phyloP scores from a whole-genome alignment of 2,113 vertebrate species.

The Panurus biarmicus region DNA sequence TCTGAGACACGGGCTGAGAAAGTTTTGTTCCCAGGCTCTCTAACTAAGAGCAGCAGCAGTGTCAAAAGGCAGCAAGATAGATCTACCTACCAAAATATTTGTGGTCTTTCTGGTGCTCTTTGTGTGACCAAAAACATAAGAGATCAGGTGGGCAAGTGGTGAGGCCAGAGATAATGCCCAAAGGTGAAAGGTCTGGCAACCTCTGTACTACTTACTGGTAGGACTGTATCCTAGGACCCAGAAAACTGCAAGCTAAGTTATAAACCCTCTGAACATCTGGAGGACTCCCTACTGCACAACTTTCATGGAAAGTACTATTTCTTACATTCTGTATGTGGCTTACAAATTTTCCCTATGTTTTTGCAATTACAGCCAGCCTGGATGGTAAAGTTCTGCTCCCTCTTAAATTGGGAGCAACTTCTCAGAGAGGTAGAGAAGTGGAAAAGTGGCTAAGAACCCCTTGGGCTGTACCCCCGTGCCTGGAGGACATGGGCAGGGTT shows the following conservation, averaged over 20 bases:
- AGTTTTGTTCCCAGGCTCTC: not conserved
- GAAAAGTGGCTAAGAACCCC: not conserved
- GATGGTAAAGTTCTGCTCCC: not conserved
- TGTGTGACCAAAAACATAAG: not conserved
- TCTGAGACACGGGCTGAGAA: fast-evolving
- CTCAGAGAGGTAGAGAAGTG: not conserved
- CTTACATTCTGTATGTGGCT: not conserved
- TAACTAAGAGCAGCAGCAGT: not conserved
- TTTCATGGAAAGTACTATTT: not conserved
- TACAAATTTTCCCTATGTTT: not conserved
- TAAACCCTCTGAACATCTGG: not conserved
- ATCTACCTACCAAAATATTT: not conserved
- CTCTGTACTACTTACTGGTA: not conserved
- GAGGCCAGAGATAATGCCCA: not conserved
- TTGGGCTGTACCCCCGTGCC: not conserved
- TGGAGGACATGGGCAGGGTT: not conserved
- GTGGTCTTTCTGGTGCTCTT: not conserved
- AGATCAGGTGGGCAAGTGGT: not conserved
- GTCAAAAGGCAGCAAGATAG: not conserved
- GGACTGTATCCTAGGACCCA: not conserved
- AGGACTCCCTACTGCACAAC: not conserved
- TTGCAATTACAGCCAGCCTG: not conserved
- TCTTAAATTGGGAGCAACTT: not conserved
- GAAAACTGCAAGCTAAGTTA: not conserved
- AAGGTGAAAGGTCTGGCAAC: not conserved